phyloP scores from a whole-genome alignment of 2,113 vertebrate genomes.

The Vulpes vulpes region DNA sequence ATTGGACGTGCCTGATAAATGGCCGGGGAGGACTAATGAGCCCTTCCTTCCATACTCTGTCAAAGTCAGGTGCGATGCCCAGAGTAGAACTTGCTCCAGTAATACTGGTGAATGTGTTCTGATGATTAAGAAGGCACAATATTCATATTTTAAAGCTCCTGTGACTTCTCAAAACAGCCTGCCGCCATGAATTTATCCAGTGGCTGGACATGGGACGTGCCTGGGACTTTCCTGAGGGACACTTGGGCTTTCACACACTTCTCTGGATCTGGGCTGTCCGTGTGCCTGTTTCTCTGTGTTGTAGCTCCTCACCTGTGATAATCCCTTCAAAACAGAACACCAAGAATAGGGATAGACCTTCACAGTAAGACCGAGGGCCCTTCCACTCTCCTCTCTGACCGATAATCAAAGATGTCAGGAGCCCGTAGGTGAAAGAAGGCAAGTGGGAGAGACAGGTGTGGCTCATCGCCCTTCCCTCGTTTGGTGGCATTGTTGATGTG shows the following conservation, averaged over 20 bases:
- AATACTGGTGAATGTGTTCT: conserved; percentile 3
- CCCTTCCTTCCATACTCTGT: conserved; percentile 78
- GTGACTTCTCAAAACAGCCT: conserved; percentile 47
- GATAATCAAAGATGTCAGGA: too few relatives aligned
- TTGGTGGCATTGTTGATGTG: neutral
- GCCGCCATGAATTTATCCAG: neutral
- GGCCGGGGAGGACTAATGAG: conserved; percentile 76
- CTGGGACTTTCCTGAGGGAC: neutral
- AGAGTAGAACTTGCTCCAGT: conserved; percentile 39
- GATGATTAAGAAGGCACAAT: conserved; percentile 69
- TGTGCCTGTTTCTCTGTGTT: neutral
- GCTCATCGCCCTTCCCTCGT: neutral
- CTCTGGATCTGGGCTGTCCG: too few relatives aligned
- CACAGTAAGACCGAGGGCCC: neutral
- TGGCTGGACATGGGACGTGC: neutral
- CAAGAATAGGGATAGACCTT: neutral
- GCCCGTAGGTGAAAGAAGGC: neutral
- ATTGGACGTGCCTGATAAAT: conserved; percentile 77
- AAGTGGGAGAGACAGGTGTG: rapidly evolving
- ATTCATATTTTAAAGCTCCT: conserved; percentile 60
- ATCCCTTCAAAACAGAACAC: neutral
- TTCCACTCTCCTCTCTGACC: too few relatives aligned
- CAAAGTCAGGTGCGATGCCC: conserved; percentile 74
- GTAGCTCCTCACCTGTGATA: neutral
- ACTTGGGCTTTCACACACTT: rapidly evolving